Conservation (phyloP, 2,113 vertebrate genomes). For the Caracal caracal region DNA sequence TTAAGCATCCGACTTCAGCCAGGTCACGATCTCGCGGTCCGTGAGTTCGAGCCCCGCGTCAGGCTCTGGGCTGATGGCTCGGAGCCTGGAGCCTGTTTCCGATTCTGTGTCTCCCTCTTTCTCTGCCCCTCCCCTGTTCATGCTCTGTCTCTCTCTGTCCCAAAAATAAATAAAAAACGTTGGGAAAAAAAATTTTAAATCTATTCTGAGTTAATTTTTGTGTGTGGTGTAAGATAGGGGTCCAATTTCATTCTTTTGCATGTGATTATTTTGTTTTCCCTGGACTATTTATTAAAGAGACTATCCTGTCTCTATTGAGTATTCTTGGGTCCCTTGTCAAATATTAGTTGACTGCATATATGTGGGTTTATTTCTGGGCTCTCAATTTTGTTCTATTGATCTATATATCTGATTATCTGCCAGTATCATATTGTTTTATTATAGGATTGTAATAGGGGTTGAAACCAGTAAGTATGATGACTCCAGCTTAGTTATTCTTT, state of each 20-base stretch:
- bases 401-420: background rate
- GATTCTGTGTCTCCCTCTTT: no score
- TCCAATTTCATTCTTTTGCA: background rate
- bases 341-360: background rate
- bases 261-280: background rate
- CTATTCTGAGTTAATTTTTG: background rate
- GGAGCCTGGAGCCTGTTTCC: no score
- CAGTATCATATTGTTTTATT: background rate
- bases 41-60: no score
- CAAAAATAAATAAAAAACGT: no score
- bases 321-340: background rate
- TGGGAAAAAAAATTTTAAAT: no score
- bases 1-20: no score
- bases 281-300: background rate
- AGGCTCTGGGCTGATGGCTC: no score
- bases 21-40: no score
- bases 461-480: background rate
- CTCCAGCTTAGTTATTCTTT: background rate
- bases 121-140: no score
- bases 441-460: background rate
- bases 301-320: background rate
- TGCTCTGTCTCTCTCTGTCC: no score
- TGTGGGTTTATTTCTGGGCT: background rate
- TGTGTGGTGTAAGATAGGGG: background rate
- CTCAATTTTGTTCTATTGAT: background rate